phyloP scores from a whole-genome alignment of 2,888 invertebrate genomes.

The Xestia c-nigrum region DNA sequence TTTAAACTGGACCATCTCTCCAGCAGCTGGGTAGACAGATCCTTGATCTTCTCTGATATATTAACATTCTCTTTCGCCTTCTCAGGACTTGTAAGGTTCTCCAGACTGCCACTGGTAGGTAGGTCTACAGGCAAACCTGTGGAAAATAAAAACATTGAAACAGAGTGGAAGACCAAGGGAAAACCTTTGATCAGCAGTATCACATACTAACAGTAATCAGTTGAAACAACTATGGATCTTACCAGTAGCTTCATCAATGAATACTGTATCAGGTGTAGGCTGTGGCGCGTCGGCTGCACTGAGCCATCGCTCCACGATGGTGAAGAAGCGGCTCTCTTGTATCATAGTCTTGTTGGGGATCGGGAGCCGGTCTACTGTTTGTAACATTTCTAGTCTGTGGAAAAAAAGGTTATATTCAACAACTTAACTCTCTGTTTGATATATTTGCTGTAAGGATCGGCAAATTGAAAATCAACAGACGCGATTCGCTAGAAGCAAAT shows the following conservation, averaged over 20 bases:
- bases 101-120: constrained; percentile 74
- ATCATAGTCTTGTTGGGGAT: constrained; percentile 98
- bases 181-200: background rate
- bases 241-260: constrained; percentile 87
- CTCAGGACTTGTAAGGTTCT: constrained; percentile 72
- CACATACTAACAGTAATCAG: background rate
- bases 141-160: background rate
- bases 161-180: background rate
- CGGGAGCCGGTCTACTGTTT: constrained; percentile 95
- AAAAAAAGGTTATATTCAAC: background rate
- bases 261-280: constrained; percentile 69
- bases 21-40: constrained; percentile 92
- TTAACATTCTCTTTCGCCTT: constrained; percentile 80
- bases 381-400: constrained; percentile 93
- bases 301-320: constrained; percentile 96
- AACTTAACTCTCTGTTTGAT: background rate
- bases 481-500: background rate
- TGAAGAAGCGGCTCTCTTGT: constrained; percentile 97
- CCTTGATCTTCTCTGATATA: constrained; percentile 88
- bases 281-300: constrained; percentile 79
- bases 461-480: background rate
- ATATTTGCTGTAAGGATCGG: background rate
- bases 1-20: constrained; percentile 94
- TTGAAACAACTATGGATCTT: constrained; percentile 9
- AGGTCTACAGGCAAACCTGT: constrained; percentile 84